These are phyloP conservation scores for Macrosoma leucophasiata DNA, from an alignment of 2,888 invertebrate species.

Conservation along the genomic window DNA sequence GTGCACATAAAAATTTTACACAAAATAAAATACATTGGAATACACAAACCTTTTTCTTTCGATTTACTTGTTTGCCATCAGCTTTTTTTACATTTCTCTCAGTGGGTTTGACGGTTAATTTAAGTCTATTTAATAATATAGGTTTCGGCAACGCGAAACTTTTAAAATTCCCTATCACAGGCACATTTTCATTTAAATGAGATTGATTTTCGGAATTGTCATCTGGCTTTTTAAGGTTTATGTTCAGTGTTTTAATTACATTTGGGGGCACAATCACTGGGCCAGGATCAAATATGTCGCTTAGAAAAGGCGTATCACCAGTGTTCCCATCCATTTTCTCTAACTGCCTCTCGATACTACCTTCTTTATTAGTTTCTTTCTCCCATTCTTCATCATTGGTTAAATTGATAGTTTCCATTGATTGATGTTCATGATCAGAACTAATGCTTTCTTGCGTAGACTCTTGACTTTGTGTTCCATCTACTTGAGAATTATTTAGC, in stretches of 20 bases:
- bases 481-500: constrained; percentile 35
- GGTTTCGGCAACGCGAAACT: constrained; percentile 71
- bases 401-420: constrained; percentile 57
- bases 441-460: constrained; percentile 8
- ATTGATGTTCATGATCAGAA: constrained; percentile 17
- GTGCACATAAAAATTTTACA: constrained; percentile 7
- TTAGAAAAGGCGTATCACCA: constrained; percentile 64
- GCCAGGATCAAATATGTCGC: constrained; percentile 68
- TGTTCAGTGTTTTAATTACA: constrained; percentile 46
- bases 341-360: constrained; percentile 56
- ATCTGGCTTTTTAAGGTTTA: constrained; percentile 42
- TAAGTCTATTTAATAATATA: constrained; percentile 62
- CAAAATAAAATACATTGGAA: constrained; percentile 9
- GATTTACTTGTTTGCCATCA: constrained; percentile 40
- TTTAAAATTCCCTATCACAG: constrained; percentile 67
- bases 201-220: constrained; percentile 35
- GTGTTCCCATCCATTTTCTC: constrained; percentile 52
- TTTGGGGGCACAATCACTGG: constrained; percentile 48
- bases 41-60: constrained; percentile 65
- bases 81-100: constrained; percentile 42
- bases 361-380: constrained; percentile 54
- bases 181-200: constrained; percentile 46
- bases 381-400: constrained; percentile 69
- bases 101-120: constrained; percentile 52
- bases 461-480: constrained; percentile 12